Evolutionary conservation across 2,113 vertebrate species (phyloP), one percentile per base, ranked within the genome.

Genomic region (Aphelocoma coerulescens): DNA sequence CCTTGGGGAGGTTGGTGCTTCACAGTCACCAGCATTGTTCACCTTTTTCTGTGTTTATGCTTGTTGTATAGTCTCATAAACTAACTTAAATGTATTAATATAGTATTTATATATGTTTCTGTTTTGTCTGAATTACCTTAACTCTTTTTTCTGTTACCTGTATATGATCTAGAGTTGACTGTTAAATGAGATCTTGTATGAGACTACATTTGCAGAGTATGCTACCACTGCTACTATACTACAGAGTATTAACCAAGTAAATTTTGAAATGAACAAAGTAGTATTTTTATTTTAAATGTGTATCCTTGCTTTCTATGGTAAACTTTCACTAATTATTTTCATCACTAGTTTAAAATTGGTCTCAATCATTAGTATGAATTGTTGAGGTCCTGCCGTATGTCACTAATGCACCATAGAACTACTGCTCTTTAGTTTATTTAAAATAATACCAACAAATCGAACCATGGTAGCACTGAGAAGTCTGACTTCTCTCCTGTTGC

Each of bases 131-230:
- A 73, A 67, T 80, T 91, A 79, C 13, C 71, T 85, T 88, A 84
- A 85, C 77, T 69, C 74, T 81, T 92, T 75, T 44, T 91, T 57
- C 93, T 97, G 96, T 97, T 97, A 96, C 94, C 95, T 97, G 65
- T 95, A 84, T 86, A 95, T 92, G 89, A 95, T 96, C 95, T 95
- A 95, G 93, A 95, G 96, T 95, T 96, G 96, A 96, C 95, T 96
- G 94, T 97, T 96, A 80, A 96, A 67, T 90, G 90, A 89, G 91
- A 68, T 93, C 81, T 88, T 89, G 75, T 91, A 62, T 95, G 74
- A 95, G 93, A 86, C 91, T 90, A 76, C 75, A 0, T 82, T 90
- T 92, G 93, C 84, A 65, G 75, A 51, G 77, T 85, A 72, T 91
- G 89, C 92, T 93, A 80, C 57, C 85, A 90, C 69, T 90, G 85